Conservation (phyloP, 2,113 vertebrate species). For the Crotalus tigris region DNA sequence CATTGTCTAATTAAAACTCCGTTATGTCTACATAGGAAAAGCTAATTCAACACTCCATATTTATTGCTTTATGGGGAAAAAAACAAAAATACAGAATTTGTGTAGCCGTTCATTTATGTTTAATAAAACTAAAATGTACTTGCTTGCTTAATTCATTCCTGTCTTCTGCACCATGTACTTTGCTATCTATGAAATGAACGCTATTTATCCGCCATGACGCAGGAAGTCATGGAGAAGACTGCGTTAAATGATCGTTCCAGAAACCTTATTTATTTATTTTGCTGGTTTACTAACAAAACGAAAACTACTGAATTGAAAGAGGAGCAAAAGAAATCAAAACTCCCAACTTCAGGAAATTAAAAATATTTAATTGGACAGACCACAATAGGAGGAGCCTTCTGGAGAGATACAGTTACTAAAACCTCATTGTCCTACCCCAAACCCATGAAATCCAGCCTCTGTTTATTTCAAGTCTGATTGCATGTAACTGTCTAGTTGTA, state of each 20-base stretch:
- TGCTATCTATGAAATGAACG: neutral
- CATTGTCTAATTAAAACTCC: slow-evolving; percentile 25
- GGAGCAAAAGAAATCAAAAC: neutral
- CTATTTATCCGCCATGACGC: neutral
- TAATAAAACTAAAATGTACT: neutral
- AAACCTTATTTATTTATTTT: neutral
- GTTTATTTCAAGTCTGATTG: neutral
- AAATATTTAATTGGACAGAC: slow-evolving; percentile 17
- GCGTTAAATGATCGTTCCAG: neutral
- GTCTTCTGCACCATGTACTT: slow-evolving; percentile 3
- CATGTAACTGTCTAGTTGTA: neutral
- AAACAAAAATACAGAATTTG: neutral
- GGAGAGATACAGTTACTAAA: slow-evolving; percentile 8
- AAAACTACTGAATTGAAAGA: neutral
- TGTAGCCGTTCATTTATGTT: slow-evolving; percentile 12
- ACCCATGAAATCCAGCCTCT: neutral
- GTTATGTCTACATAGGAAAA: slow-evolving; percentile 42
- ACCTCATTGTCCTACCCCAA: neutral
- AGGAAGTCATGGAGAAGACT: neutral
- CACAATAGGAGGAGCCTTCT: neutral
- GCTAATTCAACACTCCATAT: slow-evolving; percentile 25
- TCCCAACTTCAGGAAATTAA: slow-evolving; percentile 20
- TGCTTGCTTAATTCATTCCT: neutral
- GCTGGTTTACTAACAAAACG: neutral
- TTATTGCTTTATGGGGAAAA: slow-evolving; percentile 8